Evolutionary conservation across 2,888 invertebrate species (phyloP), one percentile per base, ranked within the genome.

Genomic region (Melanargia galathea): DNA sequence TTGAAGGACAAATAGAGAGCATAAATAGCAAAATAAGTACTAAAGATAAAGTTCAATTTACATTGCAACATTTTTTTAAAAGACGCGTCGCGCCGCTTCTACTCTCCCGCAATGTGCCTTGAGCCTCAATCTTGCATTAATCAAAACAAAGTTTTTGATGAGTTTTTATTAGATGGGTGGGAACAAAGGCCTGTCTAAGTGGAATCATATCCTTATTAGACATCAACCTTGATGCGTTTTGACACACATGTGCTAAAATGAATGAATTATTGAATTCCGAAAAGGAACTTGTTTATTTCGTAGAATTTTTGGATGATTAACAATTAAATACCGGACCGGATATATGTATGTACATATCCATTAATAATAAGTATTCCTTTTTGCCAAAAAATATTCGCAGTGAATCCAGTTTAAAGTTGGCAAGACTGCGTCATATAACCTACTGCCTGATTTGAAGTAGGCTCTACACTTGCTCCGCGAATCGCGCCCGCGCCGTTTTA

Each of bases 221-320:
- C n/a, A 43, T 43, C 6, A 8, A 16, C 43, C 16, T 43, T 18
- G 43, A 43, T 43, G 43, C 16, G 43, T 18, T 43, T 43, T 40
- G 40, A 35, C n/a, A n/a, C n/a, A n/a, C n/a, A n/a, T n/a, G n/a
- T n/a, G n/a, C 43, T 43, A 43, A 43, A 43, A 43, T 10, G 16
- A 16, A 16, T 16, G 43, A 43, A 18, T 16, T 8, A 16, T n/a
- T 43, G 18, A 18, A 43, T 18, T 43, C 43, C 18, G 6, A 43
- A 38, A 38, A 38, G 43, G 18, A 43, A 43, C 43, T 43, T 40
- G 16, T 16, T 40, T 43, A 43, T 43, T 43, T 18, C 18, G 43
- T 8, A 43, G 43, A 8, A 8, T 2, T 43, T 43, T 35, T 43
- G 2, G 43, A 16, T 18, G 8, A 10, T 43, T 18, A 43, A 43